These are phyloP conservation scores for Plecturocebus donacophilus DNA, from an alignment of 2,113 vertebrate species.

Conservation along the genomic window DNA sequence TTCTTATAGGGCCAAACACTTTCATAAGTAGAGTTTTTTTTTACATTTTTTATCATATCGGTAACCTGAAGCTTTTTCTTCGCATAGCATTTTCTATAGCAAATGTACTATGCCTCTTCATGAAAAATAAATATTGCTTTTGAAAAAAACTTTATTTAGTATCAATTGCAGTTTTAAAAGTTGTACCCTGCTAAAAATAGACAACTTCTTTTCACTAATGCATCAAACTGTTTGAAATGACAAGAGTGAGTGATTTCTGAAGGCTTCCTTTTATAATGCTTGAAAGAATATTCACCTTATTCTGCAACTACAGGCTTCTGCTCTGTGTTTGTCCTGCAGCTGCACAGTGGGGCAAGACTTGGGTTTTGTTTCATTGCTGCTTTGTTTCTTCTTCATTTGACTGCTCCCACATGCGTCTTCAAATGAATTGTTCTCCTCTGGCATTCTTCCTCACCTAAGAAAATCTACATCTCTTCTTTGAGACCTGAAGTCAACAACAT, in stretches of 20 bases:
- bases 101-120: constrained; percentile 77
- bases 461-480: not conserved
- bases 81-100: constrained; percentile 66
- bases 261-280: not conserved
- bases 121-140: constrained; percentile 86
- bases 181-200: not conserved
- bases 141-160: constrained; percentile 77
- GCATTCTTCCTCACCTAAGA: not conserved
- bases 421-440: not conserved
- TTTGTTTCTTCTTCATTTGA: not conserved
- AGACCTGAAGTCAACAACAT: not conserved
- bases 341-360: rapidly evolving
- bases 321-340: too few species aligned
- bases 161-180: constrained; percentile 42
- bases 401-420: not conserved
- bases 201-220: not conserved
- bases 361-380: not conserved
- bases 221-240: not conserved
- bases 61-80: constrained; percentile 76
- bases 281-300: not conserved
- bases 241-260: not conserved
- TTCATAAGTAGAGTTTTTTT: constrained; percentile 74
- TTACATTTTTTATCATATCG: constrained; percentile 66
- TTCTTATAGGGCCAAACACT: constrained; percentile 71
- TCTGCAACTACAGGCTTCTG: not conserved